phyloP scores from a whole-genome alignment of 37 sponge, comb jelly and placozoan species.

The Corticium candelabrum region DNA sequence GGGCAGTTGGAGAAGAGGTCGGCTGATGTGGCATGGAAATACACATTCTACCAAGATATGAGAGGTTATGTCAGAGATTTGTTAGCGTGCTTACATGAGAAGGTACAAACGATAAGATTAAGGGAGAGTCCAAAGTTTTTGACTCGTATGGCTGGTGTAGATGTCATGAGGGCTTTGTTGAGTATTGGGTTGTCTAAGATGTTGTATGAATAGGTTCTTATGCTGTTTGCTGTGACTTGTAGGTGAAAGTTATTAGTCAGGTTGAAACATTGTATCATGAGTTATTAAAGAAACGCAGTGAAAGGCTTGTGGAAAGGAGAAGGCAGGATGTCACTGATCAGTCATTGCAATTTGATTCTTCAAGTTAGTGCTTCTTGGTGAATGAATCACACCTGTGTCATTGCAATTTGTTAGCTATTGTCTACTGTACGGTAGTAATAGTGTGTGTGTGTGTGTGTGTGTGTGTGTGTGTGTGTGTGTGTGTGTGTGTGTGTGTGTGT shows the following conservation, averaged over 20 bases:
- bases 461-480: too few species aligned
- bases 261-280: background rate
- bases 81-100: constrained; percentile 47
- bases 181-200: too few species aligned
- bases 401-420: too few species aligned
- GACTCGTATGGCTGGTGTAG: too few species aligned
- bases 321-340: constrained; percentile 54
- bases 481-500: too few species aligned
- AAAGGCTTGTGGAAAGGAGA: constrained; percentile 38
- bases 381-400: too few species aligned
- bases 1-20: constrained; percentile 15
- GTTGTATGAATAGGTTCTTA: background rate
- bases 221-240: background rate
- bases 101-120: too few species aligned
- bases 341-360: constrained; percentile 29
- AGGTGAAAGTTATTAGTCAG: background rate
- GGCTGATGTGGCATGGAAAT: constrained; percentile 3
- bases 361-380: too few species aligned
- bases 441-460: too few species aligned
- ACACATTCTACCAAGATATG: constrained; percentile 69
- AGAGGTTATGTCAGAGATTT: constrained; percentile 58
- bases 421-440: too few species aligned
- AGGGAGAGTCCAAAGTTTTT: too few species aligned
- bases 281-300: constrained; percentile 15
- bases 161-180: too few species aligned